Evolutionary conservation across 2,113 vertebrate genomes (phyloP).

Genomic region (Scytalopus superciliaris): DNA sequence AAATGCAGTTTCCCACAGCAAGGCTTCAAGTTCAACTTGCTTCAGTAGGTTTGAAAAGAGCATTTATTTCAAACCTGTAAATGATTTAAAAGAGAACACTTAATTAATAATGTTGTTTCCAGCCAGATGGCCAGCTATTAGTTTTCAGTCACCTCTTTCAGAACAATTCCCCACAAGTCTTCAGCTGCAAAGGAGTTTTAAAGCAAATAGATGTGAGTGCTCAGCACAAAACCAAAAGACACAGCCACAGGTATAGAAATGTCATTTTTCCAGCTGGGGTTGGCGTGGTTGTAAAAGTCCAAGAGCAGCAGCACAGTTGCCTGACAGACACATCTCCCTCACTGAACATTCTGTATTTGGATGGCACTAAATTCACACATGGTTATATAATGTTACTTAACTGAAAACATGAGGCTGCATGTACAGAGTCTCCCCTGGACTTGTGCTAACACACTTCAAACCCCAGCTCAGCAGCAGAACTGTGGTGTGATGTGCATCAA

Average conservation of each 20-base stretch:
- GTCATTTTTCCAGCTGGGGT: not conserved
- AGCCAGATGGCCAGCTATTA: slow-evolving; percentile 51
- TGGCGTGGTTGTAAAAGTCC: not conserved
- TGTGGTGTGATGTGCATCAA: not conserved
- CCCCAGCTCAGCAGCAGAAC: not conserved
- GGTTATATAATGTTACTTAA: not conserved
- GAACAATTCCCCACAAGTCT: slow-evolving; percentile 23
- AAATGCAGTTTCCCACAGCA: not conserved
- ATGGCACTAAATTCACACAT: not conserved
- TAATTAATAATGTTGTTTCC: slow-evolving; percentile 56
- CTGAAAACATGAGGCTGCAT: not conserved
- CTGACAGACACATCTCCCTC: not conserved
- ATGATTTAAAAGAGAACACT: slow-evolving; percentile 46
- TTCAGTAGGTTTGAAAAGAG: slow-evolving; percentile 4
- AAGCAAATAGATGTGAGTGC: not conserved
- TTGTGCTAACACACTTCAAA: not conserved
- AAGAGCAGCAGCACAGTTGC: not conserved
- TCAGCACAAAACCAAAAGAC: not conserved
- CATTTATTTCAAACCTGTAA: slow-evolving; percentile 24
- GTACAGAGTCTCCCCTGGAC: slow-evolving; percentile 12
- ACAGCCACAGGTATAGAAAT: not conserved
- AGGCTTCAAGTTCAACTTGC: slow-evolving; percentile 1
- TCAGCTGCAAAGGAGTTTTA: slow-evolving; percentile 4
- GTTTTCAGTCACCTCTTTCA: slow-evolving; percentile 23
- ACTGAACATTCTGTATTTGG: not conserved